Percentiles rank a stretch among this genome's conserved stretches.
These are phyloP conservation scores for Crotalus horridus DNA, from an alignment of 2,113 vertebrate species.

Conservation along the genomic window DNA sequence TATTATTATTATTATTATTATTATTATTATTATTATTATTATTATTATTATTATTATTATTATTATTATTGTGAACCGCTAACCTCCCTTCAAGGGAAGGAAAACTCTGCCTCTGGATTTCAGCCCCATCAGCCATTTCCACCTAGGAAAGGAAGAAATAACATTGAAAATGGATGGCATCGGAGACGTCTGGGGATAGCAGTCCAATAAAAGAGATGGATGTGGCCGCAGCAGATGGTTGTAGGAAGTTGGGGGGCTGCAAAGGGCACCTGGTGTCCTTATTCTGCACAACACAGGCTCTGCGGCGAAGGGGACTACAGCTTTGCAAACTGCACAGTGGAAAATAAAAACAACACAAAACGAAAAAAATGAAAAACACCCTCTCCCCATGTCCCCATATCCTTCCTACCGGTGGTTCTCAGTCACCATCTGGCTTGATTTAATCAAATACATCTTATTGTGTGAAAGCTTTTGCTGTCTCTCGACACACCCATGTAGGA, in stretches of 20 bases:
- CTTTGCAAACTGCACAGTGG: background rate
- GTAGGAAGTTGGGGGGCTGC: background rate
- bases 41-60: too few species aligned
- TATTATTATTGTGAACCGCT: too few species aligned
- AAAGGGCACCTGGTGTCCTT: background rate
- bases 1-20: too few species aligned
- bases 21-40: too few species aligned
- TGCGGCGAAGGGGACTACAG: background rate
- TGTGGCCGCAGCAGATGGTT: background rate
- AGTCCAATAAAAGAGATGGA: constrained; percentile 3
- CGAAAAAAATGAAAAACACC: background rate
- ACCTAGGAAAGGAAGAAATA: background rate
- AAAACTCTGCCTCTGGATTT: background rate
- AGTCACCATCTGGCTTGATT: constrained; percentile 11
- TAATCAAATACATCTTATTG: constrained; percentile 9
- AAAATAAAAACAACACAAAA: background rate
- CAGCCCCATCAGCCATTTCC: background rate
- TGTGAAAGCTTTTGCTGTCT: background rate
- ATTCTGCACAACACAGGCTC: background rate
- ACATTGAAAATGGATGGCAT: background rate
- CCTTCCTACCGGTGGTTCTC: background rate
- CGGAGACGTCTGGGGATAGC: background rate
- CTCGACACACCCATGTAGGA: background rate
- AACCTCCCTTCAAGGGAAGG: background rate
- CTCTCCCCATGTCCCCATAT: rapidly evolving